These are phyloP conservation scores for Machaerirhynchus nigripectus DNA, from an alignment of 2,113 vertebrate genomes.

Conservation along the genomic window DNA sequence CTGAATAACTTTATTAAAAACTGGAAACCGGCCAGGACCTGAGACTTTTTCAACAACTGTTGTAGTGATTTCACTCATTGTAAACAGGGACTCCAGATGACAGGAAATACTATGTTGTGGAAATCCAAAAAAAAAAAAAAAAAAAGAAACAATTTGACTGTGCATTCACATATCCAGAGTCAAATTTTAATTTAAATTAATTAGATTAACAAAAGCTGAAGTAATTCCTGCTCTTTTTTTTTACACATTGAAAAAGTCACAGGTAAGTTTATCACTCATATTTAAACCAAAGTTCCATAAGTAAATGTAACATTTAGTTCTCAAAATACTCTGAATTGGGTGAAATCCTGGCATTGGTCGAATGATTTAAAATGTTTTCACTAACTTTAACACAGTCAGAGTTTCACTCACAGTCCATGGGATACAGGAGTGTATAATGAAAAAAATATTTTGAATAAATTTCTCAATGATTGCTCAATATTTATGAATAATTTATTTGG, in stretches of 20 bases:
- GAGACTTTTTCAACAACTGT: not conserved
- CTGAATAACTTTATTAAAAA: not conserved
- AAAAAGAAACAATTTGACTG: not conserved
- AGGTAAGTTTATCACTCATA: not conserved
- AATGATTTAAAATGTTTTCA: not conserved
- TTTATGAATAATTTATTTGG: conserved; percentile 49
- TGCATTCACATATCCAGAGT: not conserved
- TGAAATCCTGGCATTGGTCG: not conserved
- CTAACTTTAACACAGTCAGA: not conserved
- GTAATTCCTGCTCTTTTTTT: not conserved
- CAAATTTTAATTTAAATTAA: not conserved
- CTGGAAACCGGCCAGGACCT: not conserved
- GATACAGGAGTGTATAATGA: not conserved
- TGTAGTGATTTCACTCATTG: not conserved
- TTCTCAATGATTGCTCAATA: conserved; percentile 34
- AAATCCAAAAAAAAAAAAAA: not conserved
- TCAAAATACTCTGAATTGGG: not conserved
- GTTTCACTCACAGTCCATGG: not conserved
- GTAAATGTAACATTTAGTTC: not conserved
- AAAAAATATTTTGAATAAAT: conserved; percentile 47
- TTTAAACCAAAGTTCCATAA: not conserved
- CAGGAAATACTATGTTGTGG: not conserved
- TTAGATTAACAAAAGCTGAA: not conserved
- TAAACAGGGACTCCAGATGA: not conserved
- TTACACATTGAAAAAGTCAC: not conserved